These are phyloP conservation scores for Pollachius pollachius DNA, from an alignment of 2,113 vertebrate genomes.

Conservation along the genomic window DNA sequence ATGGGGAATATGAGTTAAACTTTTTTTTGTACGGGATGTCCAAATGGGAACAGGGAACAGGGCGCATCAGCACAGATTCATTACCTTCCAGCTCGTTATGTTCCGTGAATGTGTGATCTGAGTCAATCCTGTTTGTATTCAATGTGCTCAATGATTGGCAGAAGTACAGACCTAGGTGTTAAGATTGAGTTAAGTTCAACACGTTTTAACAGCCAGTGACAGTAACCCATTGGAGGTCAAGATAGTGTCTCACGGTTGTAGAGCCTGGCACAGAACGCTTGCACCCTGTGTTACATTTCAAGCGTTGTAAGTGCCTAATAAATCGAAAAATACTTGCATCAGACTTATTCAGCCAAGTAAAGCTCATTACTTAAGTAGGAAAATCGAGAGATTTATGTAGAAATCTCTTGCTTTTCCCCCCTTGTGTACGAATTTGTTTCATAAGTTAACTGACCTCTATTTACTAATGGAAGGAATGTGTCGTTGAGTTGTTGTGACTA, in stretches of 20 bases:
- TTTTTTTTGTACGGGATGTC: no score
- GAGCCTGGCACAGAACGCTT: no score
- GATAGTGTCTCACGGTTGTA: no score
- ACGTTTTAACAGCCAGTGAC: no score
- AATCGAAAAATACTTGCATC: no score
- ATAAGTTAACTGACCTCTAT: slow-evolving; percentile 5
- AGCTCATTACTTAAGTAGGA: neutral
- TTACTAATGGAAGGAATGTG: neutral
- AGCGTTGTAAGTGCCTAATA: no score
- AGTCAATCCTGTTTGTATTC: neutral
- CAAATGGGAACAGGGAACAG: slow-evolving; percentile 1
- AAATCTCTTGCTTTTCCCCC: neutral
- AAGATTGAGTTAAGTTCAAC: no score
- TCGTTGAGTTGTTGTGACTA: neutral
- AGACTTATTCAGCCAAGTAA: neutral
- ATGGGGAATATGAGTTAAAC: no score
- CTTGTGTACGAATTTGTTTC: neutral
- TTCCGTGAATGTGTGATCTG: neutral
- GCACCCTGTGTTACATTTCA: no score
- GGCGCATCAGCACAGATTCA: neutral
- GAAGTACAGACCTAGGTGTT: no score
- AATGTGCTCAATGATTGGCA: neutral
- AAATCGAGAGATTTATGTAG: slow-evolving; percentile 7
- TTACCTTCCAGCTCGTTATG: slow-evolving; percentile 2
- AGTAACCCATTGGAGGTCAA: no score